Conservation (phyloP, 2,797 vertebrate species). For the Enoplosus armatus region DNA sequence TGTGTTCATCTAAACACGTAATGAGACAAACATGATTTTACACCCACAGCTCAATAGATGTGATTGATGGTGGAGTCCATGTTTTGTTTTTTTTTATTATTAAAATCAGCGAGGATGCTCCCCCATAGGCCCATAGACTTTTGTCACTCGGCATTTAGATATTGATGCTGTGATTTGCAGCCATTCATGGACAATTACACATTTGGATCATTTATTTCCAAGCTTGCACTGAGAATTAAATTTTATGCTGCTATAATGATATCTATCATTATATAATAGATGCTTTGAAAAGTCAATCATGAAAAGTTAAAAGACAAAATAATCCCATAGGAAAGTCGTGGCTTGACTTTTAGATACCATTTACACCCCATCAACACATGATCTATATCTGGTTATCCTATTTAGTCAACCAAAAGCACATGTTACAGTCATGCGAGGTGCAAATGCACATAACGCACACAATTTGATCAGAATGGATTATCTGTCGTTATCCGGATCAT, state of each 20-base stretch:
- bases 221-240: neutral
- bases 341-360: neutral
- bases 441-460: neutral
- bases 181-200: constrained; percentile 11
- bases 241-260: neutral
- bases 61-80: constrained; percentile 6
- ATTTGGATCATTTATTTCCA: constrained; percentile 5
- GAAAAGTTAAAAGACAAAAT: neutral
- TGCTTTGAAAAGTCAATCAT: neutral
- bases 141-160: constrained; percentile 1
- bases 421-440: neutral
- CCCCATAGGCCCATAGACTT: neutral
- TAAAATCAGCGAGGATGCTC: neutral
- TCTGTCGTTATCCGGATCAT: constrained; percentile 1
- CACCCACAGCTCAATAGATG: neutral
- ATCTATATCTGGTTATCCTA: neutral
- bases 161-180: constrained; percentile 3
- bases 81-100: constrained; percentile 15
- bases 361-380: neutral
- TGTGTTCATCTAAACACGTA: constrained; percentile 26
- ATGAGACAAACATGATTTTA: constrained; percentile 30
- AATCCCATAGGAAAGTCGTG: neutral
- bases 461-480: no score
- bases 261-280: neutral
- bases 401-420: neutral